Evolutionary conservation across 2,113 vertebrate species (phyloP), one percentile per base, ranked within the genome.

Genomic region (Lichenostomus cassidix): DNA sequence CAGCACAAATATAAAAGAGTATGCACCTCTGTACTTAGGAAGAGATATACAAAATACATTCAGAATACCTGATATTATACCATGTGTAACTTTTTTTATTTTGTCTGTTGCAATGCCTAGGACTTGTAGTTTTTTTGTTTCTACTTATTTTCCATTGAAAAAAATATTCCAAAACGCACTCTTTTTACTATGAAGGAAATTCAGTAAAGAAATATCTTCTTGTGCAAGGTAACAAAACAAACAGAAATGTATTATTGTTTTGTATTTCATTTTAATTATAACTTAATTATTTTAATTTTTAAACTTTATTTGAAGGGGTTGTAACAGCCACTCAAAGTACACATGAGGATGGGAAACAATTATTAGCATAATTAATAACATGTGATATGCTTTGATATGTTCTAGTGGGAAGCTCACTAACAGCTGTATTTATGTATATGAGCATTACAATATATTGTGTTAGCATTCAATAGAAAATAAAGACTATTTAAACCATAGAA

Each of bases 381-480:
- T 56, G 74, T 83, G 59, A 83, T 70, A 50, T 35, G 39, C 42
- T 92, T 86, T 94, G 63, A 77, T 80, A 81, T 33, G 13, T 89
- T 89, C 60, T 60, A 79, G n/a, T 56, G 44, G 69, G 77, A 91
- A 94, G 69, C 44, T 87, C 87, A 88, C 59, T 81, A 68, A 89
- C 65, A 90, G 47, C 59, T 80, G 47, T 83, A 67, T 89, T 87
- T 87, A 91, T 78, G 42, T 55, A 77, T 59, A 83, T 35, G 29
- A 68, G n/a, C 28, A 76, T 84, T 84, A 89, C 37, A 84, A 68
- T 52, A 89, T 29, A 71, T 69, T 89, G 80, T 79, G 80, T 60
- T 89, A 84, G 41, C 35, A 71, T 75, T 86, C 60, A 71, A 35
- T 64, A 42, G 47, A 82, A 93, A 97, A 96, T 81, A 95, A 95